phyloP scores from a whole-genome alignment of 2,797 vertebrate species.

The Australoheros facetus region DNA sequence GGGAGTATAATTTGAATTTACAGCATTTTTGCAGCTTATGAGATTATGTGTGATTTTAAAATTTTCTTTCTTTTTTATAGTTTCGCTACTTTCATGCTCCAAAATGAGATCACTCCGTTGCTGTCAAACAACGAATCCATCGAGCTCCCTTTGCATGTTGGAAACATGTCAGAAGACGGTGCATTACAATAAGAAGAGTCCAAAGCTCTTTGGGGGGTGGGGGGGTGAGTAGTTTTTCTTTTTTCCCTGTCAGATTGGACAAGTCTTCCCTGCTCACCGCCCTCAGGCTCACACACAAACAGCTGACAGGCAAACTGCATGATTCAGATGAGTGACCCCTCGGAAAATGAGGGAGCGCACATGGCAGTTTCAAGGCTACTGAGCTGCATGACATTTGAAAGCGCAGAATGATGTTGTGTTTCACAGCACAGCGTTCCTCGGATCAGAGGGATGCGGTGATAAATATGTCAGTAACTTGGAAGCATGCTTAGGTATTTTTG shows the following conservation, averaged over 20 bases:
- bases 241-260: slow-evolving; percentile 43
- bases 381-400: slow-evolving; percentile 18
- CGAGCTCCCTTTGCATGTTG: not conserved
- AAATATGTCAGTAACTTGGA: slow-evolving; percentile 44
- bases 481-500: slow-evolving; percentile 23
- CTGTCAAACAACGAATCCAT: not conserved
- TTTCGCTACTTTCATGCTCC: not conserved
- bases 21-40: no score
- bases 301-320: slow-evolving; percentile 44
- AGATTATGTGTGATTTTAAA: not conserved
- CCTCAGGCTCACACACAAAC: slow-evolving; percentile 41
- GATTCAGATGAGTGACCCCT: slow-evolving; percentile 55
- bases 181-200: not conserved
- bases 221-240: slow-evolving; percentile 32
- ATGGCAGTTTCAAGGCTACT: slow-evolving; percentile 49
- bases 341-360: slow-evolving; percentile 28
- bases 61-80: not conserved
- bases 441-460: slow-evolving; percentile 37
- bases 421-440: slow-evolving; percentile 19
- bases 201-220: slow-evolving; percentile 1
- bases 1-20: no score
- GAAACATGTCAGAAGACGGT: not conserved
- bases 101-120: not conserved
- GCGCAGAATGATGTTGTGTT: slow-evolving; percentile 41
- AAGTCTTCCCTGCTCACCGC: slow-evolving; percentile 20